phyloP scores from a whole-genome alignment of 2,888 invertebrate genomes.

The Scaptomyza flava region DNA sequence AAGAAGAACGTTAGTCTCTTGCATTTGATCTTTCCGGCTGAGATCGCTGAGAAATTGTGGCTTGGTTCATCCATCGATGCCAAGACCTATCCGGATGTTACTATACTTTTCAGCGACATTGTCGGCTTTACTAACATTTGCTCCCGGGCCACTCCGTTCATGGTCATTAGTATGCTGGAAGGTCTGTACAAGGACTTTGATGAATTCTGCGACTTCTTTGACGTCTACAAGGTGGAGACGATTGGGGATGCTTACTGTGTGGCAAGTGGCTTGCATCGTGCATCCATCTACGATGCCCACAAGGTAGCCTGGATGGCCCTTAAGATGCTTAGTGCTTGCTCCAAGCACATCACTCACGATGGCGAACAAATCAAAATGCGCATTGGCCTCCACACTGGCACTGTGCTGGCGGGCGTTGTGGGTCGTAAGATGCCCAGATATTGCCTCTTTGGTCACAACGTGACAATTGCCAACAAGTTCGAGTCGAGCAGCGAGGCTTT shows the following conservation, averaged over 20 bases:
- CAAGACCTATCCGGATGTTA: conserved; percentile 96
- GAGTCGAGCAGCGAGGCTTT: conserved; percentile 96
- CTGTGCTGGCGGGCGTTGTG: conserved; percentile 96
- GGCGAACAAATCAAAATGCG: conserved; percentile 97
- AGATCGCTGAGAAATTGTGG: conserved; percentile 97
- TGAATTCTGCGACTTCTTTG: conserved; percentile 94
- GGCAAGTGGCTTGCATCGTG: conserved; percentile 95
- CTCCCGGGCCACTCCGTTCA: conserved; percentile 96
- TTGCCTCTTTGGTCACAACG: conserved; percentile 97
- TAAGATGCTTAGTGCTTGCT: conserved; percentile 96
- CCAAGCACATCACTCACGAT: conserved; percentile 94
- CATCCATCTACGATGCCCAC: conserved; percentile 94
- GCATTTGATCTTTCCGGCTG: conserved; percentile 97
- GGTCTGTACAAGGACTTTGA: conserved; percentile 97
- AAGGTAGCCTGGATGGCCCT: conserved; percentile 98
- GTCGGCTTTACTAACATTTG: conserved; percentile 98
- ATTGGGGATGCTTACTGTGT: conserved; percentile 99
- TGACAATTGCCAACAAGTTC: conserved; percentile 97
- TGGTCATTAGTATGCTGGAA: conserved; percentile 97
- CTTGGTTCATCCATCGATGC: conserved; percentile 96
- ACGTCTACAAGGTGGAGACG: conserved; percentile 98
- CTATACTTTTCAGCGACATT: conserved; percentile 98
- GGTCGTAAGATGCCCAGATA: conserved; percentile 93
- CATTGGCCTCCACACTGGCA: conserved; percentile 96
- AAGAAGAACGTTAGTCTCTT: conserved; percentile 97